Conservation (phyloP, 92 coral and sea anemone genomes). For the Siderastrea siderea region DNA sequence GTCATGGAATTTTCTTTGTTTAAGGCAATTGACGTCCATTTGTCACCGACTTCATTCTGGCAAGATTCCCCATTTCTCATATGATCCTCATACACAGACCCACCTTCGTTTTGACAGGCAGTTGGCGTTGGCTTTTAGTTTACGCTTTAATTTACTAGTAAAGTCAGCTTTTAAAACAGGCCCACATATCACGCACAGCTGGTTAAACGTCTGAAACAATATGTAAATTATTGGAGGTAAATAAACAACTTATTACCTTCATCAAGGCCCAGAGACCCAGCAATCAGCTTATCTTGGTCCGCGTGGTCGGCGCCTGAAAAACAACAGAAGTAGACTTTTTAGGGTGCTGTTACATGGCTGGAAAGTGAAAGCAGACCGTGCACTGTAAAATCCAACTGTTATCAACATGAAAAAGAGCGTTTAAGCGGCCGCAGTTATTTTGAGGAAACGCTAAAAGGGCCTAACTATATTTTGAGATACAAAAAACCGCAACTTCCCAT, state of each 20-base stretch:
- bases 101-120: neutral
- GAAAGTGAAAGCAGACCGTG: slow-evolving; percentile 31
- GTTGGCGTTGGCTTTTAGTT: neutral
- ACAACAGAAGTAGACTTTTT: neutral
- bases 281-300: slow-evolving; percentile 29
- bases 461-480: neutral
- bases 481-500: slow-evolving; percentile 6
- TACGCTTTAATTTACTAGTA: neutral
- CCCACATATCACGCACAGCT: slow-evolving; percentile 11
- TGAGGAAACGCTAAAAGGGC: slow-evolving; percentile 12
- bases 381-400: neutral
- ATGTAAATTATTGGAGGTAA: slow-evolving; percentile 4
- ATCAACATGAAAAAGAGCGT: neutral
- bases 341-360: neutral
- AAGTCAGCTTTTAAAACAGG: neutral
- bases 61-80: slow-evolving; percentile 4
- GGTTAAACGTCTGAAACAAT: neutral
- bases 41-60: neutral
- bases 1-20: neutral
- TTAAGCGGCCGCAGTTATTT: neutral
- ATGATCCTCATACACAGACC: neutral
- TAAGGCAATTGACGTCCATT: neutral
- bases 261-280: slow-evolving; percentile 48
- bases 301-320: slow-evolving; percentile 49
- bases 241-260: slow-evolving; percentile 44